phyloP scores from a whole-genome alignment of 2,113 vertebrate species.

The Protobothrops flavoviridis region DNA sequence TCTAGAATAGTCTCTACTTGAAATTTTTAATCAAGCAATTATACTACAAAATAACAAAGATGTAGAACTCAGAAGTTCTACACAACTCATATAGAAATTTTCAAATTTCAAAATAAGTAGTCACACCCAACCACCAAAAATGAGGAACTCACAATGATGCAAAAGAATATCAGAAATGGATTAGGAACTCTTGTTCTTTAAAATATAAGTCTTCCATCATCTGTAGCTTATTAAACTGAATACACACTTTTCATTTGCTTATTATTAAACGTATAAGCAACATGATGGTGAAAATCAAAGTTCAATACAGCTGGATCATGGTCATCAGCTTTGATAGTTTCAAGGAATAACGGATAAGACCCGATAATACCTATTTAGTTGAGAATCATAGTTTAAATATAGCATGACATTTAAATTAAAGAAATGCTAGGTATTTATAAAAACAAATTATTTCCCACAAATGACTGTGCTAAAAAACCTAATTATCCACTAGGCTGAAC shows the following conservation, averaged over 20 bases:
- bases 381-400: background rate
- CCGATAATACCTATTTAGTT: background rate
- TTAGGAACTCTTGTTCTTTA: rapidly evolving
- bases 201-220: background rate
- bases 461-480: constrained; percentile 61
- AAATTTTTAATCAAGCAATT: no score
- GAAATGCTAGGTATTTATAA: constrained; percentile 45
- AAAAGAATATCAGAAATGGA: rapidly evolving
- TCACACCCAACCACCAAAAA: background rate
- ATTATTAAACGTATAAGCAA: constrained; percentile 5
- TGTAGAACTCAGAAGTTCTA: no score
- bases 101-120: no score
- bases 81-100: no score
- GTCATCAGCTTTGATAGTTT: background rate
- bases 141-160: background rate
- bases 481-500: constrained; percentile 67
- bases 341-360: constrained; percentile 16
- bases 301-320: background rate
- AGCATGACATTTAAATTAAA: constrained; percentile 59
- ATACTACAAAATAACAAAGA: no score
- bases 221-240: background rate
- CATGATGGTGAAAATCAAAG: background rate
- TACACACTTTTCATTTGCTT: background rate
- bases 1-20: no score
- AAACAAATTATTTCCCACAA: constrained; percentile 56